Evolutionary conservation across 2,797 vertebrate genomes (phyloP).

Genomic region (Rhinatrema bivittatum): DNA sequence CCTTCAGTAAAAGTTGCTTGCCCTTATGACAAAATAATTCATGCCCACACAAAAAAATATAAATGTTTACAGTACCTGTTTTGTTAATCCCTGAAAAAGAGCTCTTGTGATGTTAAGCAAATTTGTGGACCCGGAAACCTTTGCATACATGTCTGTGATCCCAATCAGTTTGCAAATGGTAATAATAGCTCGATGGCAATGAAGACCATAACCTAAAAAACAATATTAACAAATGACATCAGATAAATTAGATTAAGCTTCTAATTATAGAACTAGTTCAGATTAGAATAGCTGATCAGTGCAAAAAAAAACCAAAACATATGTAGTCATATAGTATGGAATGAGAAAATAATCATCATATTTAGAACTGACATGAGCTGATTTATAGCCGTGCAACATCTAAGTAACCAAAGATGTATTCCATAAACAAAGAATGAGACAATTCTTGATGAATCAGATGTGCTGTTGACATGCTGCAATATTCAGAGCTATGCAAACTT

Average conservation of each 20-base stretch:
- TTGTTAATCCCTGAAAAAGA: constrained; percentile 73
- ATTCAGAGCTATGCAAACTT: too few relatives aligned
- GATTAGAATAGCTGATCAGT: background rate
- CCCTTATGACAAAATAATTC: too few relatives aligned
- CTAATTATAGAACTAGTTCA: background rate
- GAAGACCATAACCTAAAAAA: constrained; percentile 79
- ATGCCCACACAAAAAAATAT: background rate
- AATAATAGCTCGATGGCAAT: constrained; percentile 85
- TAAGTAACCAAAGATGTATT: too few relatives aligned
- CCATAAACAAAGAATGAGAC: background rate
- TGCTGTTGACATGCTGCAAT: too few relatives aligned
- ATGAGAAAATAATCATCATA: background rate
- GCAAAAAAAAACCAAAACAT: too few relatives aligned
- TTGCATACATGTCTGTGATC: constrained; percentile 85
- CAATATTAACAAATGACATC: background rate
- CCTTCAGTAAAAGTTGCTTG: too few relatives aligned
- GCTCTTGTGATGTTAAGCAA: constrained; percentile 82
- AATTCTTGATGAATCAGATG: too few relatives aligned
- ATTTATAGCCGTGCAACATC: too few relatives aligned
- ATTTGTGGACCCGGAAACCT: constrained; percentile 74
- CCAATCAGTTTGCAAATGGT: constrained; percentile 88
- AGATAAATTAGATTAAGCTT: background rate
- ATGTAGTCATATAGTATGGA: background rate
- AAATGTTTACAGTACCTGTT: constrained; percentile 64
- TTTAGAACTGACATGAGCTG: too few relatives aligned